phyloP scores from a whole-genome alignment of 2,113 vertebrate species.

The Scalopus aquaticus region DNA sequence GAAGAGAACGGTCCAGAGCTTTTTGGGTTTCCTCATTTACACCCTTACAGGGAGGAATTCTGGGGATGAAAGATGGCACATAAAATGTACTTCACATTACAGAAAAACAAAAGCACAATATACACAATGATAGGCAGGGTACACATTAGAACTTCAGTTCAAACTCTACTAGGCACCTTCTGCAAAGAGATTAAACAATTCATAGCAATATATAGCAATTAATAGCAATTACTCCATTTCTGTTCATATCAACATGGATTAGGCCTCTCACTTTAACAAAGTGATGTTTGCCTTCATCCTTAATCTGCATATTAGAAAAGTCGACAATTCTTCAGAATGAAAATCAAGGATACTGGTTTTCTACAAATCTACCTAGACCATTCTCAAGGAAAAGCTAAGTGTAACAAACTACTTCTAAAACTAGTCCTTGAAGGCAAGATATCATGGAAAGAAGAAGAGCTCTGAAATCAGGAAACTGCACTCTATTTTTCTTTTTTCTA shows the following conservation, averaged over 20 bases:
- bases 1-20: slow-evolving; percentile 93
- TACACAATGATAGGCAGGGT: neutral
- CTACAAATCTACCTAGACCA: slow-evolving; percentile 37
- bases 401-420: neutral
- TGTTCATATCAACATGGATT: neutral
- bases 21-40: slow-evolving; percentile 94
- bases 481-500: too few relatives aligned
- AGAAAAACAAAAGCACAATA: slow-evolving; percentile 52
- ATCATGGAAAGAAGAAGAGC: neutral
- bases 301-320: slow-evolving; percentile 42
- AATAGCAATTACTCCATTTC: neutral
- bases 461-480: neutral
- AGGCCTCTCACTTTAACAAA: slow-evolving; percentile 17
- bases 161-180: slow-evolving; percentile 5
- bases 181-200: slow-evolving; percentile 27
- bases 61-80: slow-evolving; percentile 73
- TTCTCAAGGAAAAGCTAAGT: slow-evolving; percentile 44
- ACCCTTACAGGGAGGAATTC: slow-evolving; percentile 96
- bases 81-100: slow-evolving; percentile 24
- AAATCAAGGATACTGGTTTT: slow-evolving; percentile 42
- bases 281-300: neutral
- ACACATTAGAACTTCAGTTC: slow-evolving; percentile 4
- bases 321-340: slow-evolving; percentile 5
- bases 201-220: neutral
- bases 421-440: neutral